Evolutionary conservation across 2,797 vertebrate species (phyloP).

Genomic region (Scyliorhinus canicula): DNA sequence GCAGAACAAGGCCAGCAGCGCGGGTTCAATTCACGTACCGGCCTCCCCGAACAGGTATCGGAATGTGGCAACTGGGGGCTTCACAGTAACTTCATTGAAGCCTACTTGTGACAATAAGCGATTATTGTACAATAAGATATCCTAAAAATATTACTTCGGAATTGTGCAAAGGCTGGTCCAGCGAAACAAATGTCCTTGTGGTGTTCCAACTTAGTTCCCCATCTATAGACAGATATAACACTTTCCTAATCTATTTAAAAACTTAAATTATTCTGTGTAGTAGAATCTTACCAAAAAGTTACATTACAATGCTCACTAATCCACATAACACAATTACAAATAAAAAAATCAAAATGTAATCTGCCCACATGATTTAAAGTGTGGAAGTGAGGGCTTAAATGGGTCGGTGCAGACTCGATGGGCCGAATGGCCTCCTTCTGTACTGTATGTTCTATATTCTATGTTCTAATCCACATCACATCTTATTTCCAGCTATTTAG

Average conservation of each 20-base stretch:
- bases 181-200: neutral
- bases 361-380: neutral
- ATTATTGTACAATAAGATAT: neutral
- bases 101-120: too few relatives aligned
- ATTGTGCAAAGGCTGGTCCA: neutral
- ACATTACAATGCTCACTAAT: neutral
- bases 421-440: too few relatives aligned
- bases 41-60: too few relatives aligned
- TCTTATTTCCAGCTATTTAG: slow-evolving; percentile 23
- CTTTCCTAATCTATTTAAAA: neutral
- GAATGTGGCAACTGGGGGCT: too few relatives aligned
- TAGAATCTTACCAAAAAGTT: neutral
- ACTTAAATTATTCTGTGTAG: neutral
- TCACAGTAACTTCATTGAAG: too few relatives aligned
- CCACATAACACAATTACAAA: neutral
- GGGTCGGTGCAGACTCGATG: too few relatives aligned
- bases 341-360: neutral
- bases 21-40: too few relatives aligned
- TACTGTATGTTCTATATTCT: too few relatives aligned
- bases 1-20: too few relatives aligned
- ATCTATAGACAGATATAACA: neutral
- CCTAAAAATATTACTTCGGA: neutral
- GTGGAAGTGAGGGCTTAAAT: too few relatives aligned
- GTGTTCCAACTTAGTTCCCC: neutral
- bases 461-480: neutral